Percentiles rank a stretch among this genome's conserved stretches.
Evolutionary conservation across 2,797 vertebrate genomes (phyloP).

Genomic region (Eulemur coronatus): DNA sequence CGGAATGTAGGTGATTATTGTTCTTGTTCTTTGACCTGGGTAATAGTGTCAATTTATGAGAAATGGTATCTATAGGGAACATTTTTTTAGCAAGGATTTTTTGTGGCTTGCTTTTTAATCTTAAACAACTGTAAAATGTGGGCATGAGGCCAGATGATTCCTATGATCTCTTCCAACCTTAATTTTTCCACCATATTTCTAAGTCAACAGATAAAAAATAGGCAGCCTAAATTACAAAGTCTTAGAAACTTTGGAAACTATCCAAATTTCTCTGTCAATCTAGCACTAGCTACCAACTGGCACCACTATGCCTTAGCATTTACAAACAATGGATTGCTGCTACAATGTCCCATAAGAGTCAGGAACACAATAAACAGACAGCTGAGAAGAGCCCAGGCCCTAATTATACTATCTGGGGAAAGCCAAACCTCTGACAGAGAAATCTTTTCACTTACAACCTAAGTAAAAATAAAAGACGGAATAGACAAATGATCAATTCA

Average conservation of each 20-base stretch:
- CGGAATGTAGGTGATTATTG: neutral
- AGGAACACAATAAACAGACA: constrained; percentile 1
- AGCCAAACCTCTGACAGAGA: neutral
- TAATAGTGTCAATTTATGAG: neutral
- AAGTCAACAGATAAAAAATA: neutral
- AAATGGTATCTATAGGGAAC: neutral
- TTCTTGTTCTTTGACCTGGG: neutral
- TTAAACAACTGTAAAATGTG: constrained; percentile 21
- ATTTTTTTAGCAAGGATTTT: neutral
- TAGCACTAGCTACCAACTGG: constrained; percentile 46
- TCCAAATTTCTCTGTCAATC: constrained; percentile 3
- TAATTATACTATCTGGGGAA: neutral
- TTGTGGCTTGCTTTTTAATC: constrained; percentile 2
- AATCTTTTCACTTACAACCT: neutral
- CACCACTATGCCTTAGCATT: neutral
- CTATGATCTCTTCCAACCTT: neutral
- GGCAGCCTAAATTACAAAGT: neutral
- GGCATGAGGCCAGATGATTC: neutral
- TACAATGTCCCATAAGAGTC: neutral
- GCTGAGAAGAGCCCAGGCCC: neutral
- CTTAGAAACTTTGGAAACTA: neutral
- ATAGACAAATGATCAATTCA: neutral
- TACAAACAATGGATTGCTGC: neutral
- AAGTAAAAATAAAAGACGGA: constrained; percentile 11
- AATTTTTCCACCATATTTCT: constrained; percentile 1